Percentiles rank a stretch among this genome's conserved stretches.
Evolutionary conservation across 1,140 invertebrate species (phyloP).

Genomic region (Megalopta genalis): DNA sequence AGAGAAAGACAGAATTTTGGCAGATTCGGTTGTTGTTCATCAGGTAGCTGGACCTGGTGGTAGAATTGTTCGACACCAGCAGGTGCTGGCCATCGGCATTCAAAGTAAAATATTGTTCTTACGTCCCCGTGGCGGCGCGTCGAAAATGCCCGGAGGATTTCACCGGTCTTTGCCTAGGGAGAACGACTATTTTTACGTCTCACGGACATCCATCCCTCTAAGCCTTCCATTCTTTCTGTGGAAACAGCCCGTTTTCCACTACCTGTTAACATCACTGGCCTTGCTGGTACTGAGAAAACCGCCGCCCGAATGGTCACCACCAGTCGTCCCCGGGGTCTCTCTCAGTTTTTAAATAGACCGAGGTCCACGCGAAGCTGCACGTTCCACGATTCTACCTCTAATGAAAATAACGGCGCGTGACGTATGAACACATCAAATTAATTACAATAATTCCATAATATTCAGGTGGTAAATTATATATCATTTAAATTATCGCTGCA

Average conservation of each 20-base stretch:
- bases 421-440: no score
- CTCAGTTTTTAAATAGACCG: not conserved
- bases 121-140: slow-evolving; percentile 53
- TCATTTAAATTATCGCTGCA: no score
- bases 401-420: not conserved
- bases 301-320: slow-evolving; percentile 18
- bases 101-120: slow-evolving; percentile 77
- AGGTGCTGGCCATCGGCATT: slow-evolving; percentile 71
- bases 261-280: slow-evolving; percentile 27
- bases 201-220: slow-evolving; percentile 58
- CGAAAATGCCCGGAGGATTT: slow-evolving; percentile 63
- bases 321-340: slow-evolving; percentile 9
- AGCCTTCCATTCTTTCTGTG: slow-evolving; percentile 71
- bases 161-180: slow-evolving; percentile 51
- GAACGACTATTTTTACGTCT: slow-evolving; percentile 69
- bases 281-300: slow-evolving; percentile 37
- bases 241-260: slow-evolving; percentile 16
- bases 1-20: not conserved
- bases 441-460: no score
- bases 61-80: slow-evolving; percentile 60
- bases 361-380: not conserved
- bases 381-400: not conserved
- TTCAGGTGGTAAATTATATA: no score
- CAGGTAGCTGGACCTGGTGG: slow-evolving; percentile 36
- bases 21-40: slow-evolving; percentile 24